Evolutionary conservation across 2,797 vertebrate genomes (phyloP), one percentile per base, ranked within the genome.

Genomic region (Rhincodon typus): DNA sequence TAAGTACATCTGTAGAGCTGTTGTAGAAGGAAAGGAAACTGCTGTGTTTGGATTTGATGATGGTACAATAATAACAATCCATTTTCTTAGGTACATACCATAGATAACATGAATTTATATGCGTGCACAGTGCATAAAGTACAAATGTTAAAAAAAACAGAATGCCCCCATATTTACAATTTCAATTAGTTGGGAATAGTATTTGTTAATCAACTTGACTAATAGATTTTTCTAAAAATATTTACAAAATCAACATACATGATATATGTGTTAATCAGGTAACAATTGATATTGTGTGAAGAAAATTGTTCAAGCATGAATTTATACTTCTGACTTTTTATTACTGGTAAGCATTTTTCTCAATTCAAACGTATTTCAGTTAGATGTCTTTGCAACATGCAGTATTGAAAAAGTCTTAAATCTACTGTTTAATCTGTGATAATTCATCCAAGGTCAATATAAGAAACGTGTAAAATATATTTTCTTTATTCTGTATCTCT

Each of bases 271-370:
- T 30, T 53, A 94, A 94, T 53, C 42, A 53, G 8, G 25, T 15
- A 50, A 17, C 19, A 95, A 77, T 94, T 91, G 93, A 27, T 42
- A 94, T 94, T 94, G 50, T 42, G 15, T 66, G 66, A n/a, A 94
- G 62, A 8, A 19, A 94, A 70, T 34, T 95, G 69, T 57, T 74
- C 94, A 74, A 46, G 21, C 46, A 53, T 77, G 34, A 77, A 77
- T 95, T 95, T 8, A 57, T 57, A 72, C n/a, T 50, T 72, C 46
- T 95, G 53, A 95, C 94, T n/a, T 34, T 95, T 72, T 77, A 53
- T 19, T 53, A 95, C 53, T 50, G 38, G 25, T 94, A 94, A 94
- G 15, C 38, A 70, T 46, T 42, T 46, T 23, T 25, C 25, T 57
- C 70, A 53, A 15, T 53, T 74, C 38, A 46, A 94, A 46, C 25